Evolutionary conservation across 2,888 invertebrate species (phyloP), one percentile per base, ranked within the genome.

Genomic region (Argynnis bischoffii): DNA sequence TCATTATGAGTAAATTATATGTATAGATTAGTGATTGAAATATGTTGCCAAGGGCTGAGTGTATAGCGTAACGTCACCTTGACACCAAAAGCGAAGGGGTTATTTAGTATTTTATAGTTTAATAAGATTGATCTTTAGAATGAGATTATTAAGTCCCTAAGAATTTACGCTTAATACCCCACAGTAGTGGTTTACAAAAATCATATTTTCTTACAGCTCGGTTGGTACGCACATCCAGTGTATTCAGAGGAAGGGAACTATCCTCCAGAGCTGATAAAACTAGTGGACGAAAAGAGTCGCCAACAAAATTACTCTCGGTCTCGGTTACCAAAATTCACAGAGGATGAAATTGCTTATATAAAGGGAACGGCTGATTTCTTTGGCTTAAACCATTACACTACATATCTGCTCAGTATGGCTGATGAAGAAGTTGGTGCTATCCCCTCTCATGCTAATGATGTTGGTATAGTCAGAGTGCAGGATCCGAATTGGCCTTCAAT

Each of bases 401-500:
- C 92, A 0, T 93, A 93, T 63, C 78, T 92, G 1, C 78, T 93
- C 2, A 86, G 85, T 26, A 90, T 89, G 88, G 88, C 92, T 35
- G 83, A 89, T 51, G 77, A 79, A 54, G 84, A 88, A 78, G 91
- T 92, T 0, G 93, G 93, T 2, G 79, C 83, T 31, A 79, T 89
- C 55, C 94, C 95, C 0, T 95, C 95, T 0, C 94, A 93, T 65
- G 90, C 90, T 76, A 94, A 95, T 68, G 95, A 95, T 78, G 89
- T 94, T 76, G 95, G 95, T 1, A 92, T 95, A 26, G 84, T 93
- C 14, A 85, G 93, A 74, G 91, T 89, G 54, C 90, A 93, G 75
- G 93, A 95, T 80, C 89, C 92, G 1, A 87, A 87, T 1, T 96
- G 95, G 96, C 93, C 94, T 48, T 89, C 90, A 15, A 93, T 93